Evolutionary conservation across 1,140 invertebrate species (phyloP).

Genomic region (Brachionus koreanus): DNA sequence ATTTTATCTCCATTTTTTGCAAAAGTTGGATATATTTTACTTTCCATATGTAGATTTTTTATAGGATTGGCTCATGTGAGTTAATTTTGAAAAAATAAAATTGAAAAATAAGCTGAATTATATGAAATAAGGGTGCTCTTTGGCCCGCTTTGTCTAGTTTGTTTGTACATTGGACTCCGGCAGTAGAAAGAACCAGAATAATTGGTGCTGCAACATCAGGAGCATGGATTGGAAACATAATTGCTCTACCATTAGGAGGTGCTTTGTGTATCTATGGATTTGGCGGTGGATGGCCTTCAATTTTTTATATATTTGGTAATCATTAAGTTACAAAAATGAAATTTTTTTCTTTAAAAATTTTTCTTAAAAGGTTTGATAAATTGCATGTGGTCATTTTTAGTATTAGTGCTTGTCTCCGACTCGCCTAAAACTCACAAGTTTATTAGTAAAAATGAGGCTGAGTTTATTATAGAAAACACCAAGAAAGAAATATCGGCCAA

Average conservation of each 20-base stretch:
- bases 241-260: constrained; percentile 46
- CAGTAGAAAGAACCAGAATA: constrained; percentile 50
- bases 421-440: constrained; percentile 50
- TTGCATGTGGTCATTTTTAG: constrained; percentile 54
- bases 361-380: too few relatives aligned
- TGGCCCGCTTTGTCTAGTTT: constrained; percentile 49
- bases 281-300: constrained; percentile 41
- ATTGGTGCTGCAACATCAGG: constrained; percentile 51
- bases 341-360: too few relatives aligned
- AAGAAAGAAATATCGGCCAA: constrained; percentile 35
- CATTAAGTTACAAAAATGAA: too few relatives aligned
- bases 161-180: constrained; percentile 54
- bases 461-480: constrained; percentile 52
- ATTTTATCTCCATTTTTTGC: constrained; percentile 7
- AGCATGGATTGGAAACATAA: constrained; percentile 46
- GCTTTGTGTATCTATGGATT: constrained; percentile 32
- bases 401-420: constrained; percentile 51
- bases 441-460: constrained; percentile 51
- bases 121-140: constrained; percentile 46
- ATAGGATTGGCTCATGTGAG: constrained; percentile 32
- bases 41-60: constrained; percentile 15
- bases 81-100: not conserved
- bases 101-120: not conserved
- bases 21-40: not conserved
- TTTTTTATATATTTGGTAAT: constrained; percentile 46